phyloP scores from a whole-genome alignment of 2,888 invertebrate genomes.

The Lagria hirta region DNA sequence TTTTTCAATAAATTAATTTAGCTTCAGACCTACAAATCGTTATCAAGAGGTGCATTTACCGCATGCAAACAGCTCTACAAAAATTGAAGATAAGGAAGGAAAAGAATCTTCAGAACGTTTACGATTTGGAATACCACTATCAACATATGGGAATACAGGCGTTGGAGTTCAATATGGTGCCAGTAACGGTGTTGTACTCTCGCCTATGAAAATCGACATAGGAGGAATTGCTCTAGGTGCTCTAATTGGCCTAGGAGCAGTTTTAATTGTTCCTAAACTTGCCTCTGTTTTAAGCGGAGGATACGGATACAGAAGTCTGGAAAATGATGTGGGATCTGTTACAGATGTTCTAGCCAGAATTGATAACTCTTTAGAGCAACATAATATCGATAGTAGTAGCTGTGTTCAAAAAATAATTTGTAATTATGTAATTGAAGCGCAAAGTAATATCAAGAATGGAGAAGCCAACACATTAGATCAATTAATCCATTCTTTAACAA shows the following conservation, averaged over 20 bases:
- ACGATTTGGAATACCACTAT: constrained; percentile 55
- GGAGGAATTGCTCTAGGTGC: constrained; percentile 81
- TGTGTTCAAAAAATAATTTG: constrained; percentile 73
- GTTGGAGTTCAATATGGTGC: constrained; percentile 47
- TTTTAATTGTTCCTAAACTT: constrained; percentile 77
- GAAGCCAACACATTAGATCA: constrained; percentile 66
- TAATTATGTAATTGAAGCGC: constrained; percentile 71
- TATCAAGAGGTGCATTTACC: constrained; percentile 48
- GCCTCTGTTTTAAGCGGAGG: constrained; percentile 68
- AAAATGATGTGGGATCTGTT: constrained; percentile 56
- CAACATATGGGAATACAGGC: constrained; percentile 59
- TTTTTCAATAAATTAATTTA: constrained; percentile 33
- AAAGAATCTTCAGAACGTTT: constrained; percentile 50
- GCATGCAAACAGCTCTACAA: constrained; percentile 23
- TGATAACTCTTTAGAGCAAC: constrained; percentile 66
- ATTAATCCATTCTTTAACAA: constrained; percentile 62
- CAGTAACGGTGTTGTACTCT: constrained; percentile 60
- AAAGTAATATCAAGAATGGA: constrained; percentile 63
- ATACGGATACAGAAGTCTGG: constrained; percentile 69
- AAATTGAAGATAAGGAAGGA: constrained; percentile 34
- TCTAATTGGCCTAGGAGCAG: constrained; percentile 77
- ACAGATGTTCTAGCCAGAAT: constrained; percentile 66
- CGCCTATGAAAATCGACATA: constrained; percentile 77
- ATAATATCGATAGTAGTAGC: constrained; percentile 71
- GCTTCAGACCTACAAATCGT: constrained; percentile 53